A percentile compares a stretch with the other conserved stretches of the same genome.
Conservation (phyloP, 2,113 vertebrate genomes). For the Colossoma macropomum region DNA sequence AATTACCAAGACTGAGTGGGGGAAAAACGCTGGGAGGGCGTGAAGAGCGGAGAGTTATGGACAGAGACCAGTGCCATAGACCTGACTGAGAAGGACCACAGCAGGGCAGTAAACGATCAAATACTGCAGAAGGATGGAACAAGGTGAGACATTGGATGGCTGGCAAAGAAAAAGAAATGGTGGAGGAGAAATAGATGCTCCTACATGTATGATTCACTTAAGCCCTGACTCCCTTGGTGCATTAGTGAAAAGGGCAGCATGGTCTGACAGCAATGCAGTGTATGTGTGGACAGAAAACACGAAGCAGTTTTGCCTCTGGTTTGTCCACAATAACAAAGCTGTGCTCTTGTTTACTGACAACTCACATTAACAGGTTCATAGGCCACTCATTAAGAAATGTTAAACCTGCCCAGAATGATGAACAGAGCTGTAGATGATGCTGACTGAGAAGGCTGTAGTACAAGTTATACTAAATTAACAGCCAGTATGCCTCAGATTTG, state of each 20-base stretch:
- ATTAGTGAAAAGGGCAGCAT: neutral
- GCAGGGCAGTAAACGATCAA: slow-evolving; percentile 52
- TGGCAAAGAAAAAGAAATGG: neutral
- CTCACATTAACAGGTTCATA: too few relatives aligned
- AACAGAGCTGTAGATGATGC: too few relatives aligned
- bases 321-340: neutral
- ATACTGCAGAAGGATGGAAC: slow-evolving; percentile 53
- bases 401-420: too few relatives aligned
- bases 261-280: neutral
- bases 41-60: neutral
- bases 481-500: too few relatives aligned
- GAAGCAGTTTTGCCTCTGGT: neutral
- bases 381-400: too few relatives aligned
- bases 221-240: neutral
- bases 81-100: neutral
- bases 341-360: neutral
- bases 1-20: neutral
- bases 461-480: too few relatives aligned
- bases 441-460: too few relatives aligned
- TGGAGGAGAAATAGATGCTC: neutral
- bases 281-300: neutral
- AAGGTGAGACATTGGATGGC: slow-evolving; percentile 38
- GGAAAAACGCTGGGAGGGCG: neutral
- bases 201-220: neutral
- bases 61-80: neutral